Evolutionary conservation across 1,140 invertebrate genomes (phyloP), one percentile per base, ranked within the genome.

Genomic region (Prorops nasuta): DNA sequence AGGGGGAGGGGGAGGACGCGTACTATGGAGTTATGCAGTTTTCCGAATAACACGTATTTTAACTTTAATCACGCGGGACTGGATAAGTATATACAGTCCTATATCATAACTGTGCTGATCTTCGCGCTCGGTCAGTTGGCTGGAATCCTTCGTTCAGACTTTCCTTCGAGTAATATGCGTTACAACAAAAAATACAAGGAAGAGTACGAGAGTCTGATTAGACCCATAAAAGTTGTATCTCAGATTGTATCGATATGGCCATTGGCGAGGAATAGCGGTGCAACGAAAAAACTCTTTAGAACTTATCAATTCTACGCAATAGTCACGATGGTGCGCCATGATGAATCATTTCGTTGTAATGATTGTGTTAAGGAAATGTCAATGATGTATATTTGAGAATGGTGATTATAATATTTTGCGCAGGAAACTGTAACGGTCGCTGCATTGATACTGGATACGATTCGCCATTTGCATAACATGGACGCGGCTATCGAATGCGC

Each of bases 401-500:
- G 1, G 19, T 20, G 14, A 12, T 19, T 12, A 40, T 40, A 12
- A 18, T 6, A 9, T 18, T 18, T 39, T 20, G 0, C 32, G 8
- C 9, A 64, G 28, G 2, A 54, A 1, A 3, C 18, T 2, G 3
- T 28, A 6, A 52, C 49, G 38, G 37, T 45, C 2, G 6, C 37
- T n/a, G 21, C 39, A 0, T 24, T 49, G 7, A 54, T 42, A 2
- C 32, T 44, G 12, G 62, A 67, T 14, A 32, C 57, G 21, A 2
- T 60, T 21, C 41, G 53, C 12, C 49, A 56, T 22, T 42, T 58
- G 3, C 46, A 55, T 6, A 22, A 71, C 36, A 41, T 72, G 49
- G 50, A 64, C 32, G 57, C 64, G 12, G 56, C 59, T 2, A 67
- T 64, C 12, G 69, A 69, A 14, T 63, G 63, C 34, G 49, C 45